Percentiles rank a stretch among this genome's conserved stretches.
These are phyloP conservation scores for Scaeva pyrastri DNA, from an alignment of 2,888 invertebrate species.

Conservation along the genomic window DNA sequence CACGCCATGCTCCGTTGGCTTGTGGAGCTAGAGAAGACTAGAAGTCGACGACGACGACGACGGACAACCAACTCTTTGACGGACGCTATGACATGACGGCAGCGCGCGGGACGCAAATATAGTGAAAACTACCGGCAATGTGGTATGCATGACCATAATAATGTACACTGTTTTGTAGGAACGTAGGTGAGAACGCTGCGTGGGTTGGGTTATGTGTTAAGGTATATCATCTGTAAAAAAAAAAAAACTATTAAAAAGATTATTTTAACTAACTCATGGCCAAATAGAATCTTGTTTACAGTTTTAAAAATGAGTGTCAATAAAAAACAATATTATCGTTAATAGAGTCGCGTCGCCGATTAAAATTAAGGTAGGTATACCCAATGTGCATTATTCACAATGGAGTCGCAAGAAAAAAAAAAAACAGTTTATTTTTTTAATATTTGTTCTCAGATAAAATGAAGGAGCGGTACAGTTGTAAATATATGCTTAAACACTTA, in stretches of 20 bases:
- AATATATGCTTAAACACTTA: neutral
- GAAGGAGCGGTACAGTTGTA: neutral
- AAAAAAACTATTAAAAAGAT: slow-evolving; percentile 4
- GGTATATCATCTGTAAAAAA: neutral
- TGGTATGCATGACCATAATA: neutral
- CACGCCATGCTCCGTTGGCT: slow-evolving; percentile 53
- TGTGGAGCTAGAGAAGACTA: neutral
- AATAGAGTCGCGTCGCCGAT: neutral
- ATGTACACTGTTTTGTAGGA: neutral
- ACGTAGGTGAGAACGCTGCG: slow-evolving; percentile 19
- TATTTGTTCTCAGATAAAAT: neutral
- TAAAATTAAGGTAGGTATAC: slow-evolving; percentile 6
- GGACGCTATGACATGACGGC: too few relatives aligned
- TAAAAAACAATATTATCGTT: slow-evolving; percentile 26
- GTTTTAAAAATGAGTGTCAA: slow-evolving; percentile 48
- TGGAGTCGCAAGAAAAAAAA: neutral
- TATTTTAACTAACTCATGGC: slow-evolving; percentile 58
- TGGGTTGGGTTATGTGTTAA: slow-evolving; percentile 4
- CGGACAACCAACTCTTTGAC: neutral
- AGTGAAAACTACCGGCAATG: slow-evolving; percentile 33
- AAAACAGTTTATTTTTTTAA: neutral
- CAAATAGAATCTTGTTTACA: slow-evolving; percentile 65
- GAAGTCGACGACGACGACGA: slow-evolving; percentile 4
- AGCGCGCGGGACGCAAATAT: too few relatives aligned
- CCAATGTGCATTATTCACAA: neutral